Conservation (phyloP, 2,888 invertebrate species). For the Thereva unica region DNA sequence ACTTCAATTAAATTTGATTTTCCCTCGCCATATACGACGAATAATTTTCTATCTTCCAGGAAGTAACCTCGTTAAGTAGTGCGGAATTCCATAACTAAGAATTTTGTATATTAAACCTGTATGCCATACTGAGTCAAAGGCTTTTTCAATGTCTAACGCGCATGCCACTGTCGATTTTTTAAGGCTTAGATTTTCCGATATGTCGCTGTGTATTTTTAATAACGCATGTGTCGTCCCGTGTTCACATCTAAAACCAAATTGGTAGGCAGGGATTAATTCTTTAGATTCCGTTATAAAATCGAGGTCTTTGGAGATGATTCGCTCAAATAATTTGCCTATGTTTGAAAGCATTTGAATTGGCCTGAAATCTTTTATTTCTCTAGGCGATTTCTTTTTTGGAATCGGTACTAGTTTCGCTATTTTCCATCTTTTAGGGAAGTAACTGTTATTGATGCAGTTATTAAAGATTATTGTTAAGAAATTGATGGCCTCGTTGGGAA, state of each 20-base stretch:
- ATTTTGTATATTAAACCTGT: background rate
- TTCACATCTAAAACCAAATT: background rate
- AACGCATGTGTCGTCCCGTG: background rate
- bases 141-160: background rate
- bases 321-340: background rate
- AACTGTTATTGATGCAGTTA: too few species aligned
- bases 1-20: background rate
- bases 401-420: too few species aligned
- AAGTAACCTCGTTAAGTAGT: background rate
- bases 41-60: background rate
- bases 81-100: background rate
- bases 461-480: too few species aligned
- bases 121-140: background rate
- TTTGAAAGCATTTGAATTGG: background rate
- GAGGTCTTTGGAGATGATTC: background rate
- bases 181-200: background rate
- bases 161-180: background rate
- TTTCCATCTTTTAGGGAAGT: too few species aligned
- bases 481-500: too few species aligned
- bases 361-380: background rate
- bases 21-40: background rate
- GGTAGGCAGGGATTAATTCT: background rate
- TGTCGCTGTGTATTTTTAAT: background rate
- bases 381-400: too few species aligned
- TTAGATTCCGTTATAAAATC: background rate